Evolutionary conservation across 2,797 vertebrate species (phyloP), one percentile per base, ranked within the genome.

Genomic region (Peromyscus nudipes): DNA sequence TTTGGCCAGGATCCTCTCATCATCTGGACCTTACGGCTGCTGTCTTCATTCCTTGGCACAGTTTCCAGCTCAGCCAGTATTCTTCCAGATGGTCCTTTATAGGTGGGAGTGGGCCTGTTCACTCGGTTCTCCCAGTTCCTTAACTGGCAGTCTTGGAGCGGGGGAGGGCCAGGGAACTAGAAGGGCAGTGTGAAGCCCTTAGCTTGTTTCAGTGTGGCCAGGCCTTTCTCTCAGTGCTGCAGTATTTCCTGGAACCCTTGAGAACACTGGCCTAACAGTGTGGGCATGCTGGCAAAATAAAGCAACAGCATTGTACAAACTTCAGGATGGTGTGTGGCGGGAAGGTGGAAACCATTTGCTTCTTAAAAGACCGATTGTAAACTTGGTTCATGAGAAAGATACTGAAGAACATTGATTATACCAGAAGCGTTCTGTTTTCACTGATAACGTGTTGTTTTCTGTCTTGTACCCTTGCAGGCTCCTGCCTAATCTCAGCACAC

Each of bases 281-380:
- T 11, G 19, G 64, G 75, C 90, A 85, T 97, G 81, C 82, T 95
- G 73, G 67, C 94, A 87, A 94, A 97, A 80, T 89, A 87, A 89
- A 95, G 87, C 85, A 62, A 25, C 55, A 86, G 79, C 37, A 21
- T 90, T 89, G 55, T 37, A 57, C 40, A 86, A 12, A 95, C 80
- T 82, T 82, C 85, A 92, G 29, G 57, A 82, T 95, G 17, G 29
- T 80, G 2, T 93, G 25, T 90, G 31, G 14, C 46, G 37, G 64
- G 81, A 57, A 91, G 55, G 76, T 81, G 1, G 46, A 90, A 85
- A 6, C 46, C 65, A 65, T 89, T 96, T 64, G 75, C 64, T 85
- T 95, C 94, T 67, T 55, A 0, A 87, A 94, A 65, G 52, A 75
- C 34, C 85, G 9, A 60, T 49, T 93, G 8, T 85, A 67, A 84